Conservation (phyloP, 2,888 invertebrate genomes). For the Thysanoteuthis rhombus region DNA sequence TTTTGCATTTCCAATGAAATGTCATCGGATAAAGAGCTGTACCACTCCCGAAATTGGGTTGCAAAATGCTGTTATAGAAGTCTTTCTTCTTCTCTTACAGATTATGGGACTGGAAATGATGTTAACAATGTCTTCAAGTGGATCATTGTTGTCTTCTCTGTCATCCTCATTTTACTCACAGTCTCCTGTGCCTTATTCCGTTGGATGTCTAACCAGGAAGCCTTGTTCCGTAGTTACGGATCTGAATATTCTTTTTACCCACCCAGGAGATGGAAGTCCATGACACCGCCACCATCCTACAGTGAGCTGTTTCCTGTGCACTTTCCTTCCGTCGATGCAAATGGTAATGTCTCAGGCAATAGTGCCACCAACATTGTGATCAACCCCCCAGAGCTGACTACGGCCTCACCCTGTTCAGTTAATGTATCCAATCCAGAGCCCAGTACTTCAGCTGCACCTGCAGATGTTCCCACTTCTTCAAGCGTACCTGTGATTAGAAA, state of each 20-base stretch:
- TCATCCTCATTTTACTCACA: constrained; percentile 21
- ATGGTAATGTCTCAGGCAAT: not conserved
- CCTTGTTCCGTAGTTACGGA: not conserved
- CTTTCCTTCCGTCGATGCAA: not conserved
- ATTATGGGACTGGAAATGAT: not conserved
- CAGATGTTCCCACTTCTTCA: not conserved
- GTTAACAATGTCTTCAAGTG: constrained; percentile 20
- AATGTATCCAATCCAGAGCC: not conserved
- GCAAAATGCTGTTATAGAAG: too few relatives aligned
- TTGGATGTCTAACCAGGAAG: constrained; percentile 22
- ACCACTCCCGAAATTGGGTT: too few relatives aligned
- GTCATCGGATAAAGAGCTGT: too few relatives aligned
- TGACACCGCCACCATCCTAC: constrained; percentile 29
- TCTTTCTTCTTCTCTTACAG: not conserved
- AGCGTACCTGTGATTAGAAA: constrained; percentile 21
- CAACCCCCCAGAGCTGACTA: not conserved
- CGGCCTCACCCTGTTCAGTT: not conserved
- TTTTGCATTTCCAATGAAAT: too few relatives aligned
- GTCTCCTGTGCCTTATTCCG: constrained; percentile 26
- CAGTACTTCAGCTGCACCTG: not conserved
- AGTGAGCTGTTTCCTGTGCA: constrained; percentile 26
- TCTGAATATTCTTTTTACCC: constrained; percentile 25
- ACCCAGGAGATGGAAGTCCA: constrained; percentile 13
- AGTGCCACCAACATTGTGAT: not conserved
- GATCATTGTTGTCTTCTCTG: constrained; percentile 18